A percentile compares a stretch with the other conserved stretches of the same genome.
These are phyloP conservation scores for Aporophyla lueneburgensis DNA, from an alignment of 2,888 invertebrate species.

Conservation along the genomic window DNA sequence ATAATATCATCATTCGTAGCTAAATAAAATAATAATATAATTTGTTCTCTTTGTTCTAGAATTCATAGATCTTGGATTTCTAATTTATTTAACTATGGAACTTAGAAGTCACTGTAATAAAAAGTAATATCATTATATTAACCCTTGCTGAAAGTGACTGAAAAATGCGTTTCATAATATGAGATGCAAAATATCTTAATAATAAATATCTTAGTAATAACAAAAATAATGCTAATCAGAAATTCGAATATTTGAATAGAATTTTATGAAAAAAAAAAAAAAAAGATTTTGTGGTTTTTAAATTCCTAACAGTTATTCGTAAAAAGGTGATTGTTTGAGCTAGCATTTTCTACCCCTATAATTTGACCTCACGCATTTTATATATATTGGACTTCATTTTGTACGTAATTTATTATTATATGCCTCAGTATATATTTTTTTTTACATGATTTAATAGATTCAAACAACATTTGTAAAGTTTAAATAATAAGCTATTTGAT, in stretches of 20 bases:
- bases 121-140: conserved; percentile 15
- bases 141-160: not conserved
- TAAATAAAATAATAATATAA: conserved; percentile 4
- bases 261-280: not conserved
- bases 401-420: conserved; percentile 3
- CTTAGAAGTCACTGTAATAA: not conserved
- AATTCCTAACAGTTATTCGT: not conserved
- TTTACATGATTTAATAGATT: conserved; percentile 17
- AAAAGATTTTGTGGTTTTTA: not conserved
- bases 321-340: conserved; percentile 24
- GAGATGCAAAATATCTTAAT: conserved; percentile 8
- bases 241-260: not conserved
- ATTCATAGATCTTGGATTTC: conserved; percentile 2
- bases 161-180: conserved; percentile 8
- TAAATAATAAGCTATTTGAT: conserved; percentile 27
- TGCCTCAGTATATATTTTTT: conserved; percentile 1
- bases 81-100: not conserved
- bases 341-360: conserved; percentile 6
- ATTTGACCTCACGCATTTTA: conserved; percentile 4
- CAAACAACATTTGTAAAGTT: conserved; percentile 30
- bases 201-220: not conserved
- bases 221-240: not conserved
- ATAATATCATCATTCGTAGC: conserved; percentile 12
- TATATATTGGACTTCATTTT: conserved; percentile 11
- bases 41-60: conserved; percentile 31